Evolutionary conservation across 2,888 invertebrate species (phyloP).

Genomic region (Rhodophaea formosa): DNA sequence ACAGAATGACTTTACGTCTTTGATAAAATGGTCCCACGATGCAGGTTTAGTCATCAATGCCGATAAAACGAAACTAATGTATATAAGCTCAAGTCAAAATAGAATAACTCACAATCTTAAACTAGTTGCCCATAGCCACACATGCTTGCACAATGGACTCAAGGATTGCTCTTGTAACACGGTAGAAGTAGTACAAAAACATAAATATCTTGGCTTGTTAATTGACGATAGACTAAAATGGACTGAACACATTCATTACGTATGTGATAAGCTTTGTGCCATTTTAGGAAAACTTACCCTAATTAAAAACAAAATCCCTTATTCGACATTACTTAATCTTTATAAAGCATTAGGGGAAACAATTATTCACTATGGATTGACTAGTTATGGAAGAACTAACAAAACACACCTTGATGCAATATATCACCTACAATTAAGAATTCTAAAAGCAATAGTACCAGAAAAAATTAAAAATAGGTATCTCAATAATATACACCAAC

Average conservation of each 20-base stretch:
- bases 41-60: constrained; percentile 28
- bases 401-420: too few relatives aligned
- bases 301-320: constrained; percentile 12
- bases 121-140: neutral
- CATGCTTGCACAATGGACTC: neutral
- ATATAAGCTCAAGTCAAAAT: constrained; percentile 10
- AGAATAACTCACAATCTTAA: neutral
- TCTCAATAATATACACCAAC: too few relatives aligned
- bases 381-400: too few relatives aligned
- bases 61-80: constrained; percentile 8
- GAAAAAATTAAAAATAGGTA: too few relatives aligned
- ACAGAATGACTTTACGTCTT: constrained; percentile 20
- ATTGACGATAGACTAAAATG: constrained; percentile 24
- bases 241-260: constrained; percentile 17
- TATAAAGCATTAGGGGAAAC: constrained; percentile 18
- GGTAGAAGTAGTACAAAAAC: neutral
- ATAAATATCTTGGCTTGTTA: constrained; percentile 22
- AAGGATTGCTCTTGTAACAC: neutral
- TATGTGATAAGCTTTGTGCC: constrained; percentile 20
- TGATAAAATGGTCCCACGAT: constrained; percentile 29
- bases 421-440: too few relatives aligned
- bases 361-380: too few relatives aligned
- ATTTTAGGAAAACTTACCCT: constrained; percentile 16
- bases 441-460: too few relatives aligned
- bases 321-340: neutral